A percentile compares a stretch with the other conserved stretches of the same genome.
These are phyloP conservation scores for Molorchus minor DNA, from an alignment of 2,888 invertebrate species.

Conservation along the genomic window DNA sequence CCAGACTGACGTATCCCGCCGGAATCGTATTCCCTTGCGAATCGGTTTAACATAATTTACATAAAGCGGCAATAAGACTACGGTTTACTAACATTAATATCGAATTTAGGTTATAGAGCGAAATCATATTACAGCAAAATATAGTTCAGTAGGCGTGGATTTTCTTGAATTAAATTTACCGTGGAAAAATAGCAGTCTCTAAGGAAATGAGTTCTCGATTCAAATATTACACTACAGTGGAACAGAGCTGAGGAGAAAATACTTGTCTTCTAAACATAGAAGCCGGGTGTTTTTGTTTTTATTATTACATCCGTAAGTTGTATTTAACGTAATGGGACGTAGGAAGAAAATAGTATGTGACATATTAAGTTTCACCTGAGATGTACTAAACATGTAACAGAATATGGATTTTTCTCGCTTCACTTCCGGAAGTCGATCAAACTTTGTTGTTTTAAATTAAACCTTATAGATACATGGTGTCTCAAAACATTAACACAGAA, in stretches of 20 bases:
- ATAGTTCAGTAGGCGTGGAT: slow-evolving; percentile 19
- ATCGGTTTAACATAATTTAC: slow-evolving; percentile 27
- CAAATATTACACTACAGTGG: neutral
- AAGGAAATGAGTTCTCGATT: slow-evolving; percentile 19
- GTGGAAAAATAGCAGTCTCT: slow-evolving; percentile 19
- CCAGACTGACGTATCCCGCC: neutral
- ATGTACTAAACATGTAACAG: too few relatives aligned
- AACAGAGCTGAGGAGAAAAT: neutral
- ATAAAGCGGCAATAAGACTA: slow-evolving; percentile 30
- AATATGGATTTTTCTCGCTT: too few relatives aligned
- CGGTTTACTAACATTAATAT: slow-evolving; percentile 31
- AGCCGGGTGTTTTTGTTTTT: neutral
- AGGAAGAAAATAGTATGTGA: too few relatives aligned
- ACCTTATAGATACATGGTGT: too few relatives aligned
- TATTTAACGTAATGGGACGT: too few relatives aligned
- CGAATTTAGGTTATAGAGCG: slow-evolving; percentile 33
- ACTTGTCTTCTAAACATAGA: too few relatives aligned
- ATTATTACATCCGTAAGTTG: neutral
- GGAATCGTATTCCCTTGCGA: slow-evolving; percentile 14
- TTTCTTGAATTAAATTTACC: slow-evolving; percentile 12
- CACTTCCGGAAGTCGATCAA: too few relatives aligned
- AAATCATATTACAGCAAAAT: slow-evolving; percentile 21
- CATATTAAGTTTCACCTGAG: too few relatives aligned
- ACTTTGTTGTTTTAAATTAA: too few relatives aligned
- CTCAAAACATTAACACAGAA: too few relatives aligned